Evolutionary conservation across 2,888 invertebrate genomes (phyloP).

Genomic region (Monoplex corrugatus): DNA sequence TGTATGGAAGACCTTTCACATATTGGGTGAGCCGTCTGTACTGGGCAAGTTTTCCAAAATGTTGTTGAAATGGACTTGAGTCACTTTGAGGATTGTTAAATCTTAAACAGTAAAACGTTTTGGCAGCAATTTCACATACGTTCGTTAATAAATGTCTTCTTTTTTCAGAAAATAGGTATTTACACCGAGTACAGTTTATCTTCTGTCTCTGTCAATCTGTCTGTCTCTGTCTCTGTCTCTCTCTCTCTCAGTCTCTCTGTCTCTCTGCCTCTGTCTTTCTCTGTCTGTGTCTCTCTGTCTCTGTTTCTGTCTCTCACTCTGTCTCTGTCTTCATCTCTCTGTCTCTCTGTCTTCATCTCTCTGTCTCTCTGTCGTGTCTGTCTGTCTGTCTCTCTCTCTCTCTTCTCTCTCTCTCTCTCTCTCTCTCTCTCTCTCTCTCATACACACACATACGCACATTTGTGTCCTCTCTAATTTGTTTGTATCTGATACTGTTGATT

Average conservation of each 20-base stretch:
- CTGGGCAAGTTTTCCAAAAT: not conserved
- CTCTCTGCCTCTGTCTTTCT: not conserved
- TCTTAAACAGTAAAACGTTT: too few relatives aligned
- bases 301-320: not conserved
- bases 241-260: slow-evolving; percentile 19
- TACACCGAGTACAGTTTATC: not conserved
- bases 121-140: not conserved
- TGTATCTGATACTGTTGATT: too few relatives aligned
- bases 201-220: not conserved
- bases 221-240: slow-evolving; percentile 30
- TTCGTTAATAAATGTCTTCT: not conserved
- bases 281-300: not conserved
- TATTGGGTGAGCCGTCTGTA: not conserved
- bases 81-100: not conserved
- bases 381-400: not conserved
- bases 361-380: not conserved
- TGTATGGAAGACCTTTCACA: not conserved
- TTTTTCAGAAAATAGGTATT: not conserved
- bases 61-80: not conserved
- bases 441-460: too few relatives aligned
- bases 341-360: not conserved
- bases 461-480: too few relatives aligned
- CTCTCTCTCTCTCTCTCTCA: too few relatives aligned
- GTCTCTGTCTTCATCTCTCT: not conserved
- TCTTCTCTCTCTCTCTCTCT: not conserved